Base-by-base conservation (phyloP, 2,888 invertebrate genomes). In the Thymelicus sylvestris region DNA sequence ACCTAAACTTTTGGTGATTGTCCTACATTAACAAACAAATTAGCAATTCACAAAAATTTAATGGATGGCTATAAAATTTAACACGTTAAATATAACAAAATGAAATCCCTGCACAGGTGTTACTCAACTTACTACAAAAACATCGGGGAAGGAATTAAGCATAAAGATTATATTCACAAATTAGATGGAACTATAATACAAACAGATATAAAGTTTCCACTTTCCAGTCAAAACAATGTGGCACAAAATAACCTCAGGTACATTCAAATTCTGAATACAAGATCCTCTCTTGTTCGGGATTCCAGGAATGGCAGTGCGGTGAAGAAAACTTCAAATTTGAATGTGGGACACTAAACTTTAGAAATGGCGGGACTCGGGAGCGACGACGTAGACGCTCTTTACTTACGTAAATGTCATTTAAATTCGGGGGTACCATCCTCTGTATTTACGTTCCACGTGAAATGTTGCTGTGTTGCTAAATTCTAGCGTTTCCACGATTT, bases 241-340 rank as follows among this genome's bases (percentile, higher is more conserved):
- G 67, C 70, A 69, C 66, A 71, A 70, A 31, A 57, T 57, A 57
- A 68, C 64, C 44, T 66, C 62, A 57, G 57, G 39, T 47, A 78
- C 79, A 81, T 81, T 84, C 75, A 79, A 83, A 84, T 83, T 81
- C 75, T 73, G 80, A 83, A 84, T 80, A 78, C 74, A 82, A 80
- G 80, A 79, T 75, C 80, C 77, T 76, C 74, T 75, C 76, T 69
- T 74, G 76, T 78, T 79, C 79, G 74, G 73, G 75, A 78, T 80
- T 80, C 80, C 77, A 75, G 76, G 80, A 81, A 82, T 82, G 79
- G 81, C 79, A 12, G 55, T 12, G 55, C 55, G 78, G 76, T 74
- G 78, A 76, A 79, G 82, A 81, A 86, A 87, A 87, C 80, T 88
- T 85, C 80, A 83, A 85, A 87, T 88, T 87, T 85, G 85, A 88